Evolutionary conservation across 2,113 vertebrate genomes (phyloP).

Genomic region (Thymallus thymallus): DNA sequence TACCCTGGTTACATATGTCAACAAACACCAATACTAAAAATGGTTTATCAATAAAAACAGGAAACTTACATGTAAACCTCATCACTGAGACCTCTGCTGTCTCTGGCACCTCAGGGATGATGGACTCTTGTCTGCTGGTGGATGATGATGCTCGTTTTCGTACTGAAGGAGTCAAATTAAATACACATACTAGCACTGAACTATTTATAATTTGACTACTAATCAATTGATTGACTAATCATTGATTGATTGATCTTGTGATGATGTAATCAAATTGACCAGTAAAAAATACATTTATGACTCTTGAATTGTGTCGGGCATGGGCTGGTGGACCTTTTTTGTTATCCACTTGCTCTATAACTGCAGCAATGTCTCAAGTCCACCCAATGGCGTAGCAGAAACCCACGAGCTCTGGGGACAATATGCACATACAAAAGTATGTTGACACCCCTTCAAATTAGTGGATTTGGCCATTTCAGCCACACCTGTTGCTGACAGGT

Average conservation of each 20-base stretch:
- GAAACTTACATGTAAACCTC: constrained; percentile 11
- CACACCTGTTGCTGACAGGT: too few relatives aligned
- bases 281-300: background rate
- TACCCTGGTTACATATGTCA: background rate
- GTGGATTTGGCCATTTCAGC: too few relatives aligned
- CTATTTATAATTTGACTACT: background rate
- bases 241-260: background rate
- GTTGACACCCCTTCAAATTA: too few relatives aligned
- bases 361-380: too few relatives aligned
- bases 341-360: background rate
- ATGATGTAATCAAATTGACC: background rate
- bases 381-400: too few relatives aligned
- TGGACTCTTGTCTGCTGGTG: background rate
- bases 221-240: background rate
- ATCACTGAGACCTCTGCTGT: constrained; percentile 4
- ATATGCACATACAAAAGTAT: too few relatives aligned
- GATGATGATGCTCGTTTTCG: background rate
- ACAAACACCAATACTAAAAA: background rate
- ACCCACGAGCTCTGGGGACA: too few relatives aligned
- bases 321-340: background rate
- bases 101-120: background rate
- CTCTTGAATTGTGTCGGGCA: background rate
- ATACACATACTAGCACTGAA: background rate
- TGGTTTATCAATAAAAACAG: background rate
- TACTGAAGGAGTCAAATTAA: background rate